Evolutionary conservation across 2,113 vertebrate species (phyloP), one percentile per base, ranked within the genome.

Genomic region (Actenoides lindsayi): DNA sequence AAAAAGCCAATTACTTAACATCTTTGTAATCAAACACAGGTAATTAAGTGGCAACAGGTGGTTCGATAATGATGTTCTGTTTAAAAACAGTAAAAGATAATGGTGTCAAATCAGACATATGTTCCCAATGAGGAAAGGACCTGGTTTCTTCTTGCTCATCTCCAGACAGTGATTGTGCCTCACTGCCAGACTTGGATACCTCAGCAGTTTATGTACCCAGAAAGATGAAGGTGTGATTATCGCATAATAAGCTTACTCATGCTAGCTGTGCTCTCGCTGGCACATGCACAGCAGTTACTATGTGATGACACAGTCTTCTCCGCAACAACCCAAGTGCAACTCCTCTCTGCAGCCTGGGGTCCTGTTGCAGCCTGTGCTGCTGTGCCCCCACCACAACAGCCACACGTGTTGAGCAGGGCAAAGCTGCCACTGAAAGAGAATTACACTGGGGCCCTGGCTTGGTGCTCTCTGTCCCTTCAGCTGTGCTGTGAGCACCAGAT

Each of bases 231-330:
- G 93, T 96, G 89, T 91, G 95, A 96, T 94, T 96, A 91, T 91
- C 51, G 1, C 89, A 84, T 94, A 96, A 95, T 93, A 94, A 97
- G 96, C 95, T 96, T 95, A 95, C 91, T 96, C 96, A 96, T 92
- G 91, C 94, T 97, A 80, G 74, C 79, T 94, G 76, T 93, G 91
- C 96, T 94, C 94, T 75, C 44, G 78, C 94, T 93, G 95, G 96
- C 95, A 96, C 94, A 93, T 94, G 93, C 91, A 92, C 93, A 92
- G 89, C 94, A 95, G 83, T 92, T 94, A 93, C 91, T 94, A 78
- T 74, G 83, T 28, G 91, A 81, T 89, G 93, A 94, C 83, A 83
- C 73, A 93, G 39, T 33, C 91, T 87, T 53, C 64, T 30, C 69
- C 79, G 69, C 87, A 95, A 84, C 89, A 67, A 39, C 51, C 57